These are phyloP conservation scores for Drosophila colorata DNA, from an alignment of 2,888 invertebrate genomes.

Conservation along the genomic window DNA sequence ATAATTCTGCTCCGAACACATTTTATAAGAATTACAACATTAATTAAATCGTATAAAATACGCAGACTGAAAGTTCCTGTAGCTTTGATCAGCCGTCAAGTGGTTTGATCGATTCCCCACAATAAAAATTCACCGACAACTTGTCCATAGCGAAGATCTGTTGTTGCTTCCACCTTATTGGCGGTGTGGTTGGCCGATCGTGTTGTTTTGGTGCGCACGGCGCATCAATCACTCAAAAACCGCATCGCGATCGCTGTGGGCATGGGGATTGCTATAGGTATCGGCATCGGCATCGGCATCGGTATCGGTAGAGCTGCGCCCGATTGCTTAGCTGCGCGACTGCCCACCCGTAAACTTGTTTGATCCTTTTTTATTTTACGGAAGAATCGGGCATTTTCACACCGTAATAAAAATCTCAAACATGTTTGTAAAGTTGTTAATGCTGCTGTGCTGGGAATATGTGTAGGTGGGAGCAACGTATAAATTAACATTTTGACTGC, in stretches of 20 bases:
- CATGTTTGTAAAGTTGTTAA: conserved; percentile 82
- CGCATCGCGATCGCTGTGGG: conserved; percentile 19
- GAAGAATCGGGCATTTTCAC: conserved; percentile 76
- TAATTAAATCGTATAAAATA: conserved; percentile 75
- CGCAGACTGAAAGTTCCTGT: conserved; percentile 53
- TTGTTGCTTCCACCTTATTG: conserved; percentile 16
- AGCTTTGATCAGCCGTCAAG: conserved; percentile 78
- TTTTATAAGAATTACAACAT: conserved; percentile 40
- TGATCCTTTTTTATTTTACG: conserved; percentile 66
- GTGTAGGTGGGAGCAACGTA: conserved; percentile 70
- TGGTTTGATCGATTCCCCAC: conserved; percentile 76
- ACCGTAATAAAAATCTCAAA: conserved; percentile 81
- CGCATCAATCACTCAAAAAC: conserved; percentile 73
- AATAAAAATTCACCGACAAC: conserved; percentile 73
- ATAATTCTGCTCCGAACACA: conserved; percentile 37
- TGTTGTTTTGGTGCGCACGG: conserved; percentile 58
- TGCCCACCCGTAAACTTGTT: conserved; percentile 80
- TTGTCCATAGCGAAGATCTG: conserved; percentile 70
- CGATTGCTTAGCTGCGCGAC: conserved; percentile 15
- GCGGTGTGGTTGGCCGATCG: conserved; percentile 35
- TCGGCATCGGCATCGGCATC: conserved; percentile 9
- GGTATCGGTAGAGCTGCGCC: conserved; percentile 12
- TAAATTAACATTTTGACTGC: conserved; percentile 83
- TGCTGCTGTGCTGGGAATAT: conserved; percentile 48
- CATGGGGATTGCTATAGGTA: not conserved